Percentiles rank a stretch among this genome's conserved stretches.
phyloP scores from a whole-genome alignment of 2,888 invertebrate genomes.

The Pristionchus entomophagus region DNA sequence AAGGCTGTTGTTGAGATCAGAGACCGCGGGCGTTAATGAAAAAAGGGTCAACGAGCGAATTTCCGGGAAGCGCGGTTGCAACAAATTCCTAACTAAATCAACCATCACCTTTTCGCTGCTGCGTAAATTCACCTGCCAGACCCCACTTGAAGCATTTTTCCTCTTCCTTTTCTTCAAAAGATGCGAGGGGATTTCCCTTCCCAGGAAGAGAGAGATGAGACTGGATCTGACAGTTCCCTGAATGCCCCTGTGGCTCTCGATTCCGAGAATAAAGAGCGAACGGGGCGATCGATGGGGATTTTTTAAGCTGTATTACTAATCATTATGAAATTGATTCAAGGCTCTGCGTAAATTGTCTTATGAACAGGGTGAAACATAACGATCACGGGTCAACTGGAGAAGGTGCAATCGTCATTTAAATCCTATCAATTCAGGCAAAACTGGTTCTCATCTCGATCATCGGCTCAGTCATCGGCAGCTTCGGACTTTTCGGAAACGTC shows the following conservation, averaged over 20 bases:
- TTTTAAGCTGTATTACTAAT: neutral
- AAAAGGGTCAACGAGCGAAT: too few species aligned
- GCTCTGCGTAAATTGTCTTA: too few species aligned
- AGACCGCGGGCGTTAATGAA: conserved; percentile 7
- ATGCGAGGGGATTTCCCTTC: neutral
- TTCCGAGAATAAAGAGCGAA: neutral
- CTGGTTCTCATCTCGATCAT: conserved; percentile 69
- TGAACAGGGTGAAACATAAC: too few species aligned
- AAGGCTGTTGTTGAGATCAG: too few species aligned
- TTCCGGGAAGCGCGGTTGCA: too few species aligned
- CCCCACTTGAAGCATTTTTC: too few species aligned
- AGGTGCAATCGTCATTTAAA: neutral
- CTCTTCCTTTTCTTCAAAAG: too few species aligned
- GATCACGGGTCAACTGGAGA: too few species aligned
- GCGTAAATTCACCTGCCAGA: neutral
- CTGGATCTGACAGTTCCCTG: neutral
- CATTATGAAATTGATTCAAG: too few species aligned
- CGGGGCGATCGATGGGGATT: neutral
- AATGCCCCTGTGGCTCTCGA: neutral
- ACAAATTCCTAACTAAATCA: neutral
- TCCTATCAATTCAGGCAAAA: conserved; percentile 60
- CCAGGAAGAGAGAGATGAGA: neutral
- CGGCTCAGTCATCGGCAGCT: conserved; percentile 85
- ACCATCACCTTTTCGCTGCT: neutral
- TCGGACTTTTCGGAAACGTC: conserved; percentile 90